Conservation (phyloP, 2,113 vertebrate genomes). For the Melospiza georgiana region DNA sequence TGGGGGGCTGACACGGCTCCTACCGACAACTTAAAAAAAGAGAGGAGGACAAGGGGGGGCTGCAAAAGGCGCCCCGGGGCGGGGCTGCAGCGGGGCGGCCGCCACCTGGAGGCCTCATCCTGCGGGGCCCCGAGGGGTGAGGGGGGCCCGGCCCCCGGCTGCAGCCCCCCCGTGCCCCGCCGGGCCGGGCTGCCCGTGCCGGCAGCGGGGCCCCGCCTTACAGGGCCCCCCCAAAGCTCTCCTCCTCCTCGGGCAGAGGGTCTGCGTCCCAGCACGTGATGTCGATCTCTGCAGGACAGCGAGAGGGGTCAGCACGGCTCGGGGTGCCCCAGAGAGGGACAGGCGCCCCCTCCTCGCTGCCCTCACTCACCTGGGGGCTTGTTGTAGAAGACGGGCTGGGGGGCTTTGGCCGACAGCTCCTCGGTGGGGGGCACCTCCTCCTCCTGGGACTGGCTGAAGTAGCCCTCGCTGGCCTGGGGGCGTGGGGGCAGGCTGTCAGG, state of each 20-base stretch:
- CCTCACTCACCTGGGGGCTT: constrained; percentile 89
- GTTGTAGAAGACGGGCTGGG: constrained; percentile 92
- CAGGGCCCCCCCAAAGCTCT: constrained; percentile 79
- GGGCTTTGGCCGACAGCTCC: constrained; percentile 87
- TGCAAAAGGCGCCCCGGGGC: constrained; percentile 62
- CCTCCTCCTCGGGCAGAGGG: constrained; percentile 90
- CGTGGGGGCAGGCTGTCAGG: neutral
- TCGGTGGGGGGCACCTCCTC: constrained; percentile 90
- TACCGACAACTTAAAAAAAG: constrained; percentile 74
- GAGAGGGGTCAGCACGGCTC: neutral
- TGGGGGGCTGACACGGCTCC: constrained; percentile 71
- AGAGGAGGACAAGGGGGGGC: constrained; percentile 29
- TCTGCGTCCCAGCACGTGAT: constrained; percentile 97
- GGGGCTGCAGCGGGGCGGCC: neutral
- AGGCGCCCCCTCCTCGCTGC: neutral
- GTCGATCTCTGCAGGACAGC: constrained; percentile 86
- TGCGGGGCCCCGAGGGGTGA: neutral
- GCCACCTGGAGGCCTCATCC: constrained; percentile 17
- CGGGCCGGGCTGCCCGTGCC: neutral
- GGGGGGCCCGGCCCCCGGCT: constrained; percentile 7
- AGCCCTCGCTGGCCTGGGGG: constrained; percentile 90
- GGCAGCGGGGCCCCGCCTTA: constrained; percentile 20
- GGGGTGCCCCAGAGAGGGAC: neutral
- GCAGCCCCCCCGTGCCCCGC: constrained; percentile 32
- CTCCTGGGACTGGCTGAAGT: constrained; percentile 97